These are phyloP conservation scores for Hipparchia sbordonii DNA, from an alignment of 2,888 invertebrate species.

Conservation along the genomic window DNA sequence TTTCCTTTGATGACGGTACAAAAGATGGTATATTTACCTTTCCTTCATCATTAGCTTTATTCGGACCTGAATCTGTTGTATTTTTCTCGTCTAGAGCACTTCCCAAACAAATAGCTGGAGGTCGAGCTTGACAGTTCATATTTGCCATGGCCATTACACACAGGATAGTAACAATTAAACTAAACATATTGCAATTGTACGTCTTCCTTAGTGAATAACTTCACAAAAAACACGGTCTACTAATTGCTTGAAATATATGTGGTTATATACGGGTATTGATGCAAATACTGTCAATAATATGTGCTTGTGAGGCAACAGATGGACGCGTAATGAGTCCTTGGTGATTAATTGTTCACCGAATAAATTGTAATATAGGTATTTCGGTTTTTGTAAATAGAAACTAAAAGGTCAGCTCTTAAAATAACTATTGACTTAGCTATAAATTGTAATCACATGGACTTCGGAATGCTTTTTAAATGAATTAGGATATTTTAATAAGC, in stretches of 20 bases:
- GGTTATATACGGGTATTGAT: not conserved
- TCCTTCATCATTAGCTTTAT: not conserved
- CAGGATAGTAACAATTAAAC: not conserved
- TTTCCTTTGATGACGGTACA: not conserved
- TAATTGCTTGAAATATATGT: not conserved
- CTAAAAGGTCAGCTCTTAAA: not conserved
- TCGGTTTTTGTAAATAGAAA: not conserved
- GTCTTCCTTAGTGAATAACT: not conserved
- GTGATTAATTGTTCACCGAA: not conserved
- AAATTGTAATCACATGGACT: not conserved
- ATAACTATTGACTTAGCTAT: not conserved
- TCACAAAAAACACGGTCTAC: not conserved
- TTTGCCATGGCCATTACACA: not conserved
- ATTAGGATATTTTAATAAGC: not conserved
- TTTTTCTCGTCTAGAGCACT: not conserved
- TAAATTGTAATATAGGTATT: not conserved
- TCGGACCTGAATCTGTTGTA: not conserved
- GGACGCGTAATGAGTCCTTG: not conserved
- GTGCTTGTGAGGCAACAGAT: not conserved
- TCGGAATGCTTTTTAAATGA: not conserved
- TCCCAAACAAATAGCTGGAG: not conserved
- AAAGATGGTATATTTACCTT: not conserved
- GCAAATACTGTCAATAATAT: slow-evolving; percentile 1
- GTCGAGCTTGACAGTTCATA: not conserved
- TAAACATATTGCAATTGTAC: not conserved